Percentiles rank a stretch among this genome's conserved stretches.
These are phyloP conservation scores for Archegozetes longisetosus DNA, from an alignment of 1,140 invertebrate species.

Conservation along the genomic window DNA sequence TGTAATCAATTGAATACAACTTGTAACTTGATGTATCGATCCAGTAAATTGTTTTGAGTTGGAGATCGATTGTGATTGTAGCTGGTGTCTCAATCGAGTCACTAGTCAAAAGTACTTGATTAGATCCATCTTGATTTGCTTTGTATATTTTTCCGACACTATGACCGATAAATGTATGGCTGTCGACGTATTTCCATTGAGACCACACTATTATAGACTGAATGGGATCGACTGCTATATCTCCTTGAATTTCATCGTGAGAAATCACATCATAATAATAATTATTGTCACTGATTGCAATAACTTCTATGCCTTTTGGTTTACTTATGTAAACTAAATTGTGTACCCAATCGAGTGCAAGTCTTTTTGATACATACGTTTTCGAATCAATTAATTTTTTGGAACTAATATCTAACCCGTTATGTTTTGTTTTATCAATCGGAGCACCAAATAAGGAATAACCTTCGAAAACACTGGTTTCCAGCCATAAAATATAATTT, in stretches of 20 bases:
- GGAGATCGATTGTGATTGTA: background rate
- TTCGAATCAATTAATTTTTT: background rate
- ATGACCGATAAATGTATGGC: no score
- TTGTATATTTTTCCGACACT: background rate
- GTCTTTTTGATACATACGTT: background rate
- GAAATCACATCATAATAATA: background rate
- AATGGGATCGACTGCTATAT: background rate
- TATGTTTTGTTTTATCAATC: background rate
- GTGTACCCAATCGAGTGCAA: background rate
- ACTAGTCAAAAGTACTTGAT: background rate
- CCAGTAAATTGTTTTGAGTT: background rate
- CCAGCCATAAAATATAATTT: background rate
- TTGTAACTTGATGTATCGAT: background rate
- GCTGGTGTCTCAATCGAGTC: background rate
- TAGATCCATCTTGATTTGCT: background rate
- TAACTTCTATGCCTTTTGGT: background rate
- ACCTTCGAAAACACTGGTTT: background rate
- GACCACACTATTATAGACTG: background rate
- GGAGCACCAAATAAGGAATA: background rate
- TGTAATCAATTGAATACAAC: background rate
- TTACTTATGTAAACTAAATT: background rate
- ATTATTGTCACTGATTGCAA: background rate
- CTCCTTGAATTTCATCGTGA: background rate
- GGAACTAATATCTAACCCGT: background rate
- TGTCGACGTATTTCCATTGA: background rate